Evolutionary conservation across 2,113 vertebrate genomes (phyloP).

Genomic region (Ranitomeya variabilis): DNA sequence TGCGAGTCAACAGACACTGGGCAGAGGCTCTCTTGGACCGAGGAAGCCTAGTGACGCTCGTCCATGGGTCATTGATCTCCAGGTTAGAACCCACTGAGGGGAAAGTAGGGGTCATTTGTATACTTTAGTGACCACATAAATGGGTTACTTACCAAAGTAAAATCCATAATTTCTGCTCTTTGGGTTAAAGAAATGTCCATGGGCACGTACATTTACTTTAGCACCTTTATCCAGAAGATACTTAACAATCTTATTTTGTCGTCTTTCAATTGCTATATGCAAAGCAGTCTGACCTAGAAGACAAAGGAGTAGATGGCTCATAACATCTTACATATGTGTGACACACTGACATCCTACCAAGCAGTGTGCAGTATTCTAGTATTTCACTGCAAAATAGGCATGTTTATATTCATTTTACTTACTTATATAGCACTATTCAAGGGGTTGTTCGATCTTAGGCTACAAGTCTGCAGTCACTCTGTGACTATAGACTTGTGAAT

Average conservation of each 20-base stretch:
- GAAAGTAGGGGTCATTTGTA: background rate
- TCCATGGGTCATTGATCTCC: too few relatives aligned
- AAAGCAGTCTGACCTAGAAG: constrained; percentile 77
- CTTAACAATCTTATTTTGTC: constrained; percentile 73
- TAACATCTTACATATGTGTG: background rate
- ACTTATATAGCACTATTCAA: too few relatives aligned
- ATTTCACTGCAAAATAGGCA: background rate
- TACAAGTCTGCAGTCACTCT: too few relatives aligned
- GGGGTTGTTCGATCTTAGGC: too few relatives aligned
- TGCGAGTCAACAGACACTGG: too few relatives aligned
- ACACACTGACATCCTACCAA: background rate
- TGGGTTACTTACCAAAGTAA: constrained; percentile 74
- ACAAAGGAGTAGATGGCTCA: background rate
- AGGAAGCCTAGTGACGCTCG: too few relatives aligned
- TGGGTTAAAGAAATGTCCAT: constrained; percentile 79
- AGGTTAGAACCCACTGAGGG: too few relatives aligned
- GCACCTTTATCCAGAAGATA: constrained; percentile 75
- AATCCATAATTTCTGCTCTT: constrained; percentile 77
- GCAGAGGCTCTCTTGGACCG: too few relatives aligned
- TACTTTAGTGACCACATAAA: background rate
- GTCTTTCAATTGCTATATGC: constrained; percentile 80
- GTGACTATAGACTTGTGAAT: too few relatives aligned
- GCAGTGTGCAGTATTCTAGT: background rate
- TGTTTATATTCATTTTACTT: too few relatives aligned
- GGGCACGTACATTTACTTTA: constrained; percentile 74